phyloP scores from a whole-genome alignment of 2,113 vertebrate genomes.

The Platycercus adscitus region DNA sequence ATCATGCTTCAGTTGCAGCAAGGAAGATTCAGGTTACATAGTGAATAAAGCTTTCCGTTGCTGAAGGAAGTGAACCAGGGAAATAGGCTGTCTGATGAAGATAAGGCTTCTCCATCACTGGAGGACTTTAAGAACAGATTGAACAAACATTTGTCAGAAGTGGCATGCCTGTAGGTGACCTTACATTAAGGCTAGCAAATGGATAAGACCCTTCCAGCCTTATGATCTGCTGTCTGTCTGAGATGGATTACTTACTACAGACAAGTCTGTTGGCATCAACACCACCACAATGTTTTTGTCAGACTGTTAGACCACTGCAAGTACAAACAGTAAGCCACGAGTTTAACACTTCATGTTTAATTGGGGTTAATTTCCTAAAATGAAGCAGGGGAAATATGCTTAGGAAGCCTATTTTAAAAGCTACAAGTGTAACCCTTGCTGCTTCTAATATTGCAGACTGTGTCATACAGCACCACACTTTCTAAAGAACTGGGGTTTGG shows the following conservation, averaged over 20 bases:
- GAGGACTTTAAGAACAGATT: not conserved
- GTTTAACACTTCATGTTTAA: not conserved
- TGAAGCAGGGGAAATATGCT: not conserved
- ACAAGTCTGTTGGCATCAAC: not conserved
- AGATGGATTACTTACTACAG: not conserved
- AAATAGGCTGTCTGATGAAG: not conserved
- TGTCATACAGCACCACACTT: not conserved
- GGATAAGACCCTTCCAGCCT: not conserved
- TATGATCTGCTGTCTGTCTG: not conserved
- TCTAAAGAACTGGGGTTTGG: not conserved
- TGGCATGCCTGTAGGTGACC: not conserved
- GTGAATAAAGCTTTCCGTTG: not conserved
- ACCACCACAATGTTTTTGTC: not conserved
- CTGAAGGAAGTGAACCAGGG: constrained; percentile 17
- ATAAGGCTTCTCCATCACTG: not conserved
- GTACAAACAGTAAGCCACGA: not conserved
- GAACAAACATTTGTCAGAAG: constrained; percentile 9
- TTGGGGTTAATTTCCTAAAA: not conserved
- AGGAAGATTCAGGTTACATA: not conserved
- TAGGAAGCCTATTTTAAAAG: not conserved
- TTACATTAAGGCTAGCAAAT: not conserved
- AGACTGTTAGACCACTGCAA: not conserved
- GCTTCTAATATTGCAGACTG: not conserved
- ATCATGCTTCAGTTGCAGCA: not conserved
- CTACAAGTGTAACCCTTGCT: not conserved